These are phyloP conservation scores for Ceratitis capitata DNA, from an alignment of 1,140 invertebrate genomes.

Conservation along the genomic window DNA sequence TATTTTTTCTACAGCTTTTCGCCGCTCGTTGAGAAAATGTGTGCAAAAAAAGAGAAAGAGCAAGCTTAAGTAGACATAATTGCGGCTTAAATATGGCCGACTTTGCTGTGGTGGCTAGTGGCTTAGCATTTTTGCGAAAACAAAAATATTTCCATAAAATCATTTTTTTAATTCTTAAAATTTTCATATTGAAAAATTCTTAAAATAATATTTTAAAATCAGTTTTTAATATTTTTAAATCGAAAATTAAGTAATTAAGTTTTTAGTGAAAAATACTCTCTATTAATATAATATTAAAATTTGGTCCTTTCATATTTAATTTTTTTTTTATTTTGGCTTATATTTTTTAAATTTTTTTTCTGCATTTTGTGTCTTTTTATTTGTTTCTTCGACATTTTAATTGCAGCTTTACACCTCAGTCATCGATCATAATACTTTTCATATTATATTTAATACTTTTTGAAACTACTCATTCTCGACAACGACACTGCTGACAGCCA, in stretches of 20 bases:
- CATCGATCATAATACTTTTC: neutral
- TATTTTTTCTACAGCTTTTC: neutral
- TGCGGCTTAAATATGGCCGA: neutral
- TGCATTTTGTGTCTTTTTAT: neutral
- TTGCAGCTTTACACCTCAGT: neutral
- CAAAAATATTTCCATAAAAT: too few relatives aligned
- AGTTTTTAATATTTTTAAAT: too few relatives aligned
- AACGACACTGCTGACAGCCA: neutral
- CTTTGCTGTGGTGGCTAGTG: neutral
- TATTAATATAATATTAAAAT: neutral
- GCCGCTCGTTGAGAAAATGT: too few relatives aligned
- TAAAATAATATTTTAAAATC: too few relatives aligned
- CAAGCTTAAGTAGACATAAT: constrained; percentile 16
- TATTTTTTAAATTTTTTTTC: neutral
- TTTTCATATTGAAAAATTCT: too few relatives aligned
- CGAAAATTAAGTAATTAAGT: too few relatives aligned
- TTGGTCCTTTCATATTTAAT: neutral
- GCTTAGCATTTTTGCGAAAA: neutral
- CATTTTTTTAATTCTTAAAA: too few relatives aligned
- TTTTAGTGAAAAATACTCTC: too few relatives aligned
- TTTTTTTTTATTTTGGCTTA: neutral
- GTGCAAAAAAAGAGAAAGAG: neutral
- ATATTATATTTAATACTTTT: neutral
- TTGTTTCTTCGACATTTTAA: neutral
- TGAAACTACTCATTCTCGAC: neutral